Evolutionary conservation across 2,113 vertebrate species (phyloP), one percentile per base, ranked within the genome.

Genomic region (Lepus timidus): DNA sequence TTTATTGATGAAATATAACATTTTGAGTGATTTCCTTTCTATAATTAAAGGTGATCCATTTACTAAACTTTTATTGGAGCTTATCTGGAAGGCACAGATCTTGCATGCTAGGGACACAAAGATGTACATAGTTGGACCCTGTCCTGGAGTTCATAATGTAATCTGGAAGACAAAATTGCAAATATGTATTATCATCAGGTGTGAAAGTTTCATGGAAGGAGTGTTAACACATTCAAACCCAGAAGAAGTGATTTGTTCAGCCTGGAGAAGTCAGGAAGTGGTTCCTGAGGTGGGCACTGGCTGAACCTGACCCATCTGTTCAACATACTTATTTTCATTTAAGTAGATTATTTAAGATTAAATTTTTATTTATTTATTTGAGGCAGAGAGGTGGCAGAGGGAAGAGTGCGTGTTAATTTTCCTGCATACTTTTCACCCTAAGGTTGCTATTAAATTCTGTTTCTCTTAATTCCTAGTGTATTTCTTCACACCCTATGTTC

Each of bases 11-110:
- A 95, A 85, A 29, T 13, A 83, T 16, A 52, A 61, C 4, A 49
- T 81, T 75, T 85, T n/a, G 55, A 10, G 3, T 84, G 90, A 68
- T 91, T 93, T 61, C 71, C 31, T 96, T 87, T n/a, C 25, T 92
- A 36, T 39, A 75, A 67, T 85, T 91, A 88, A 27, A 79, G 68
- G 64, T 25, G 9, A 27, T 82, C 9, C 51, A 64, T 85, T 83
- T 16, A 95, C 3, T 80, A 52, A 76, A 85, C 5, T 70, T 58
- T 58, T 90, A 90, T 61, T 74, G 65, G 33, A 65, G 23, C 68
- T 93, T 49, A 93, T 85, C 88, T 85, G 80, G 25, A 68, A 88
- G 39, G 9, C 65, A 79, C 11, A 62, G 7, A 22, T 88, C 33
- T 94, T 76, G 23, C 13, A 58, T 94, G 36, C 36, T 49, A 44